Percentiles rank a stretch among this genome's conserved stretches.
Evolutionary conservation across 2,888 invertebrate genomes (phyloP).

Genomic region (Netelia melanura): DNA sequence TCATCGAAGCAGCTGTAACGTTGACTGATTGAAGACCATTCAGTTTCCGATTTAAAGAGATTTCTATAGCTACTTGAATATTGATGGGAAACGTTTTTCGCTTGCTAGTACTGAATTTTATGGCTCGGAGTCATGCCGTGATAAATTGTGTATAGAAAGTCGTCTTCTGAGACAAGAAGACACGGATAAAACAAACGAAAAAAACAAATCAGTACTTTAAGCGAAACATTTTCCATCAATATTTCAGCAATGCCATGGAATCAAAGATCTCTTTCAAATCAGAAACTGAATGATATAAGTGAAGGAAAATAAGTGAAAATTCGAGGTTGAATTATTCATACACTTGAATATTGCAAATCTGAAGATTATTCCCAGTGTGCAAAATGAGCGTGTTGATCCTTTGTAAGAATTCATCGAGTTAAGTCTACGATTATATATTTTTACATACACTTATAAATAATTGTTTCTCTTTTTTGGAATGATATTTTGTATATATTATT

Average conservation of each 20-base stretch:
- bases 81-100: not conserved
- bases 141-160: slow-evolving; percentile 50
- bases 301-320: slow-evolving; percentile 33
- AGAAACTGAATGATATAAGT: slow-evolving; percentile 64
- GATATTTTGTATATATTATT: slow-evolving; percentile 66
- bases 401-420: slow-evolving; percentile 61
- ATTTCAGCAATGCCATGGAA: slow-evolving; percentile 23
- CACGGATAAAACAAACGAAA: not conserved
- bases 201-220: not conserved
- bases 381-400: slow-evolving; percentile 70
- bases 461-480: slow-evolving; percentile 61
- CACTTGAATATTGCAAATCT: slow-evolving; percentile 42
- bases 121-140: slow-evolving; percentile 14
- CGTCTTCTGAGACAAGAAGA: not conserved
- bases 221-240: slow-evolving; percentile 13
- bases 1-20: slow-evolving; percentile 79
- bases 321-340: slow-evolving; percentile 44
- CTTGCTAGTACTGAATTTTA: slow-evolving; percentile 21
- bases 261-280: slow-evolving; percentile 48
- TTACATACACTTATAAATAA: slow-evolving; percentile 64
- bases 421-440: slow-evolving; percentile 70
- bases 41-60: slow-evolving; percentile 82
- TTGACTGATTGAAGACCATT: slow-evolving; percentile 82
- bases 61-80: slow-evolving; percentile 31
- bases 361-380: slow-evolving; percentile 57